phyloP scores from a whole-genome alignment of 2,797 vertebrate genomes.

The Anguilla megastoma region DNA sequence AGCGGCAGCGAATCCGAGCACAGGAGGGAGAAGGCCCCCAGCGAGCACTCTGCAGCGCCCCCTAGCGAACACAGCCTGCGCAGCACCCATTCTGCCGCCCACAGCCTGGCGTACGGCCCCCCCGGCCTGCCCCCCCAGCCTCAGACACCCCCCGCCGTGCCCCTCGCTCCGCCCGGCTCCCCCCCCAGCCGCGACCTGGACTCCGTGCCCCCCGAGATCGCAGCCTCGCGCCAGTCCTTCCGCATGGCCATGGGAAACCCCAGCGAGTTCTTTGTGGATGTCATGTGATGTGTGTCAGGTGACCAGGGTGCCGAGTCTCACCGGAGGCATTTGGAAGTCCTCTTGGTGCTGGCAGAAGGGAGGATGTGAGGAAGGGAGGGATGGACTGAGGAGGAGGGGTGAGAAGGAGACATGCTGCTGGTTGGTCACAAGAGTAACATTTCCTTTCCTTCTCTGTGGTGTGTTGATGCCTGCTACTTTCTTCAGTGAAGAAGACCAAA shows the following conservation, averaged over 20 bases:
- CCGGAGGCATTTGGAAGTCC: conserved; percentile 12
- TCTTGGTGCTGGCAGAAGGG: conserved; percentile 20
- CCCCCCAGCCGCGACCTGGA: conserved; percentile 86
- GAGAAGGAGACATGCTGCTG: neutral
- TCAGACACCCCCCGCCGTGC: conserved; percentile 70
- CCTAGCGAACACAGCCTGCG: conserved; percentile 90
- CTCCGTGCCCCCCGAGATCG: conserved; percentile 92
- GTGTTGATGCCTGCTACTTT: conserved; percentile 50
- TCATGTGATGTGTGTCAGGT: conserved; percentile 82
- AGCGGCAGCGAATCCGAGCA: conserved; percentile 86
- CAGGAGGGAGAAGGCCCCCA: conserved; percentile 82
- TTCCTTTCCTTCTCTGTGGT: conserved; percentile 43
- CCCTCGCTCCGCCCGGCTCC: conserved; percentile 79
- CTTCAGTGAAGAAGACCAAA: conserved; percentile 61
- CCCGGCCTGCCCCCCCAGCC: conserved; percentile 82
- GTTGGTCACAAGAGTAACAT: conserved; percentile 27
- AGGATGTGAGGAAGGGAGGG: conserved; percentile 25
- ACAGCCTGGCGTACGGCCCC: conserved; percentile 82
- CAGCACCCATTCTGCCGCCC: conserved; percentile 85
- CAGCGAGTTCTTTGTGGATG: conserved; percentile 96
- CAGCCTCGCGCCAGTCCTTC: conserved; percentile 93
- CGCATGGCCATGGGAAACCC: conserved; percentile 95
- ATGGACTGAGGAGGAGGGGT: conserved; percentile 29
- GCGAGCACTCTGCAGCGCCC: conserved; percentile 60
- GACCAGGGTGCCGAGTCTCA: conserved; percentile 26